phyloP scores from a whole-genome alignment of 2,888 invertebrate genomes.

The Hoplodrina ambigua region DNA sequence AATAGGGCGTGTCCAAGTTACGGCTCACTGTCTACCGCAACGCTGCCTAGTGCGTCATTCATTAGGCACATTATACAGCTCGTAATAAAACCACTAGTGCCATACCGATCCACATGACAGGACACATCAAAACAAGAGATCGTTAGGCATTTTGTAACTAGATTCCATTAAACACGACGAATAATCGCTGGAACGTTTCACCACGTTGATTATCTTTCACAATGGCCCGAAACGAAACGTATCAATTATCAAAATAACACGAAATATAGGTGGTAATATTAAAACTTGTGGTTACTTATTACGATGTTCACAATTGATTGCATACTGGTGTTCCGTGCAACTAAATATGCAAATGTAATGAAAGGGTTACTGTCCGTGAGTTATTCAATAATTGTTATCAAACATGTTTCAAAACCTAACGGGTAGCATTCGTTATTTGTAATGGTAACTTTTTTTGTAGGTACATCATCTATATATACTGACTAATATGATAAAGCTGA shows the following conservation, averaged over 20 bases:
- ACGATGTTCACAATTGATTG: constrained; percentile 71
- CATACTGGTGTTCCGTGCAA: constrained; percentile 60
- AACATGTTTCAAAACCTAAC: constrained; percentile 65
- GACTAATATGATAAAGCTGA: too few species aligned
- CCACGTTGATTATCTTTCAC: constrained; percentile 71
- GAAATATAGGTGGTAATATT: constrained; percentile 64
- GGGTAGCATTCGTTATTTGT: constrained; percentile 46
- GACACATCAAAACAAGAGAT: constrained; percentile 59
- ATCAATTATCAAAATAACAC: constrained; percentile 72
- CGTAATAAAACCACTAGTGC: constrained; percentile 52
- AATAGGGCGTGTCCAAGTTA: constrained; percentile 50
- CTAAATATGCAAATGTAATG: constrained; percentile 74
- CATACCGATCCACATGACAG: constrained; percentile 54
- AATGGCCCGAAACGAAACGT: constrained; percentile 72
- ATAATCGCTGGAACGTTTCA: constrained; percentile 66
- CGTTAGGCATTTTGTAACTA: constrained; percentile 64
- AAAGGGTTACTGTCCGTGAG: constrained; percentile 67
- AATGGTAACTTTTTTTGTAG: constrained; percentile 45
- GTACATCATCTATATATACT: constrained; percentile 6
- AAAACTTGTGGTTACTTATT: constrained; percentile 61
- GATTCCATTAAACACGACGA: constrained; percentile 63
- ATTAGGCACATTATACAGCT: constrained; percentile 36
- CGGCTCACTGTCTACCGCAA: constrained; percentile 35
- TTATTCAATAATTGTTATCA: constrained; percentile 68
- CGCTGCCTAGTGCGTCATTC: constrained; percentile 45